Evolutionary conservation across 1,140 invertebrate species (phyloP), one percentile per base, ranked within the genome.

Genomic region (Pentalonia nigronervosa): DNA sequence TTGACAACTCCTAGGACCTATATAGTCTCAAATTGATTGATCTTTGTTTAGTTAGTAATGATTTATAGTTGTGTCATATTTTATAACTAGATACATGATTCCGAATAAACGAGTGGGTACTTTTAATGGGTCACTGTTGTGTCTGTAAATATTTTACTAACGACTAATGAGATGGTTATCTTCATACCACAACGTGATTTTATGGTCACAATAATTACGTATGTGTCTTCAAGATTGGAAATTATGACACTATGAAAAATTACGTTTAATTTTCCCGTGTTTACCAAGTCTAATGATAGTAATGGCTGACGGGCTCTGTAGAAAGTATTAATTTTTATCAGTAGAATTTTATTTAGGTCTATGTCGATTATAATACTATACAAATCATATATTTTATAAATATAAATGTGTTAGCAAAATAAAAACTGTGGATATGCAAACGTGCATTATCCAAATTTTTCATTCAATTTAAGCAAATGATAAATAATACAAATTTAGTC

Each of bases 61-160:
- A 84, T 84, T 84, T 41, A 87, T 87, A 87, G 23, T 87, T 8
- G 84, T 11, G 30, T 87, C 84, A 87, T 87, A 87, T 87, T 87
- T 87, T 47, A n/a, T 47, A n/a, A 47, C 25, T 45, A 23, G 45
- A n/a, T 87, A 20, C 11, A 47, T 87, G 7, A 87, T 45, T 87
- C 14, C 14, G 11, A 87, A 87, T 34, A 76, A 87, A 47, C 45
- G 21, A 87, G 45, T 45, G 30, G 45, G 23, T 20, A n/a, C 60
- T 48, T 17, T 84, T 41, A 84, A 41, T 25, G 83, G 41, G 23
- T 47, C 45, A 47, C 45, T 87, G 45, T 87, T n/a, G 14, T 41
- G 30, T 87, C 25, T 47, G 41, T 87, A 45, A 30, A 87, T 36
- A 47, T 87, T 76, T 87, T 47, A 48, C 45, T 47, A 87, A 87